Conservation (phyloP, 2,888 invertebrate genomes). For the Tridacna crocea region DNA sequence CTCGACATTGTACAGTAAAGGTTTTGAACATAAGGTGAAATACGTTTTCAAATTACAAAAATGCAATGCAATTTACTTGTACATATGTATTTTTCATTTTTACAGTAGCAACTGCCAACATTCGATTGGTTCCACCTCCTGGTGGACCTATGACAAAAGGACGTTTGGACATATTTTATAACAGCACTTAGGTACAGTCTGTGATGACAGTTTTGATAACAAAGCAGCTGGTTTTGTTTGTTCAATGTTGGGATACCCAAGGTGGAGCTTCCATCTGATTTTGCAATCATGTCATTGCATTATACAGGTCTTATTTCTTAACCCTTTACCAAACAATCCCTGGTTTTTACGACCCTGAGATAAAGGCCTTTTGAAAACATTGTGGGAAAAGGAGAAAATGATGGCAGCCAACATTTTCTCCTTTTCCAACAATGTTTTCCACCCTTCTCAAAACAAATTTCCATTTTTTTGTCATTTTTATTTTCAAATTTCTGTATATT, state of each 20-base stretch:
- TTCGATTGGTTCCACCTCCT: constrained; percentile 59
- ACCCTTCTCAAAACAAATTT: too few species aligned
- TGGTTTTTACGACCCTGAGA: too few species aligned
- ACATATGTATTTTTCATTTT: neutral
- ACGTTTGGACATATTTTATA: constrained; percentile 68
- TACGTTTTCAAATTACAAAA: too few species aligned
- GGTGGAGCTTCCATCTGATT: constrained; percentile 30
- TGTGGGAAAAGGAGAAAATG: neutral
- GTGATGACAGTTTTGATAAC: constrained; percentile 67
- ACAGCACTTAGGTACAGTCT: constrained; percentile 72
- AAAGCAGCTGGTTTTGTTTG: constrained; percentile 63
- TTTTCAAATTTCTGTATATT: too few species aligned
- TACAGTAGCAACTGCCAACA: constrained; percentile 58
- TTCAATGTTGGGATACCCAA: constrained; percentile 57
- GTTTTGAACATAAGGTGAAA: too few species aligned
- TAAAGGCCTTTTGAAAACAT: too few species aligned
- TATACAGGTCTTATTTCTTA: too few species aligned
- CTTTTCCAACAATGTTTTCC: neutral
- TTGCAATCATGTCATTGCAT: too few species aligned
- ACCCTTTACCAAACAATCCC: too few species aligned
- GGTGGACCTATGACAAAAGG: constrained; percentile 58
- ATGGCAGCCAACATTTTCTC: neutral
- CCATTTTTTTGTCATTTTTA: too few species aligned
- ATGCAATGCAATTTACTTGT: too few species aligned
- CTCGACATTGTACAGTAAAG: too few species aligned